These are phyloP conservation scores for Electrona antarctica DNA, from an alignment of 2,113 vertebrate species.

Conservation along the genomic window DNA sequence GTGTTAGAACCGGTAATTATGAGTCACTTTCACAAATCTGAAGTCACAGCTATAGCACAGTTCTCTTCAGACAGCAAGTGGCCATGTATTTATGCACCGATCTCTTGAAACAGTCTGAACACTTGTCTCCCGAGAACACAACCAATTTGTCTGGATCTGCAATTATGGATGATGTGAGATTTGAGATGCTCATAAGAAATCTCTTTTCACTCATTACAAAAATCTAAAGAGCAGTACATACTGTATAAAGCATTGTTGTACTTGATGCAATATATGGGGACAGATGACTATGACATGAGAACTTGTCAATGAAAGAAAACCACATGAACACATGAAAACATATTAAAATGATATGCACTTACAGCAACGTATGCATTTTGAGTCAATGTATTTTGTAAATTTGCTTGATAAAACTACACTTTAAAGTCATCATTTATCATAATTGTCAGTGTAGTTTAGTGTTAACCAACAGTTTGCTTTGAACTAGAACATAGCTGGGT, in stretches of 20 bases:
- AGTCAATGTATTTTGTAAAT: no score
- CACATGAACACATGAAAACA: no score
- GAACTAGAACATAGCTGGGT: constrained; percentile 15
- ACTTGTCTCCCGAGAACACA: neutral
- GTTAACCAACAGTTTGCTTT: neutral
- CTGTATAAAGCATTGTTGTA: neutral
- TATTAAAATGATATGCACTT: no score
- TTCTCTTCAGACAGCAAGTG: neutral
- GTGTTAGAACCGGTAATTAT: no score
- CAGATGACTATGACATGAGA: neutral
- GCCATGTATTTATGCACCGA: neutral
- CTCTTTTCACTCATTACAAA: constrained; percentile 32
- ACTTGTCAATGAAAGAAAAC: no score
- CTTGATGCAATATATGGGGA: constrained; percentile 26
- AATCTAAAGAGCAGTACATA: constrained; percentile 33
- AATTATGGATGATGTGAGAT: constrained; percentile 45
- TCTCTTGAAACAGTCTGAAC: neutral
- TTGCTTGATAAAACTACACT: no score
- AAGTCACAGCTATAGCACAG: no score
- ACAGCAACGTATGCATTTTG: no score
- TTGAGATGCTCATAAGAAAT: constrained; percentile 34
- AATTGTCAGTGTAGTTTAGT: no score
- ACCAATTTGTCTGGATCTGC: constrained; percentile 52
- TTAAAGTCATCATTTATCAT: no score
- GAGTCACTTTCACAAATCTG: no score